A percentile compares a stretch with the other conserved stretches of the same genome.
These are phyloP conservation scores for Saccostrea cuccullata DNA, from an alignment of 1,140 invertebrate species.

Conservation along the genomic window DNA sequence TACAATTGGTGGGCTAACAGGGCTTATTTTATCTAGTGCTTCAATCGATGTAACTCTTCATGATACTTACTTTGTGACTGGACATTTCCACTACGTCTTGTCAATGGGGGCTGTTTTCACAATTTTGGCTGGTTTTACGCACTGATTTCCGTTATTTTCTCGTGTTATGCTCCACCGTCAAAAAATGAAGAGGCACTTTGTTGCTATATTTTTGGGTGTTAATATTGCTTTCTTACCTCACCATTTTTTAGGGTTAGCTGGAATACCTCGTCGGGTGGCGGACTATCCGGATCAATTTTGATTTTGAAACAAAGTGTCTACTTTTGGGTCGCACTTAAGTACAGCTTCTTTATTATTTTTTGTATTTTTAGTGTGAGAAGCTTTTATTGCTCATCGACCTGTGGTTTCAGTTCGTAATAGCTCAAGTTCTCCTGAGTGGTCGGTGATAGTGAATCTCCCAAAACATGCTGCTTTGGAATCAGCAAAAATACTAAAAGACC, in stretches of 20 bases:
- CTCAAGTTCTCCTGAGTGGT: no score
- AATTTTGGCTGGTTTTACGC: slow-evolving; percentile 84
- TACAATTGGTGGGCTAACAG: slow-evolving; percentile 79
- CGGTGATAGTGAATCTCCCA: no score
- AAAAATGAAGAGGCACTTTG: slow-evolving; percentile 70
- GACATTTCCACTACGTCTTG: slow-evolving; percentile 85
- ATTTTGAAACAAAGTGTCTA: slow-evolving; percentile 84
- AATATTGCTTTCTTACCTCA: slow-evolving; percentile 89
- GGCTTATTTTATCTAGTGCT: slow-evolving; percentile 84
- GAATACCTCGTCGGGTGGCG: slow-evolving; percentile 86
- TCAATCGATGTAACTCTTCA: slow-evolving; percentile 86
- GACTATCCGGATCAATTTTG: slow-evolving; percentile 85
- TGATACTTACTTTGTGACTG: slow-evolving; percentile 88
- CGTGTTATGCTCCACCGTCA: slow-evolving; percentile 81
- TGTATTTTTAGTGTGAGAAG: slow-evolving; percentile 79
- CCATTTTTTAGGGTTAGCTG: slow-evolving; percentile 86
- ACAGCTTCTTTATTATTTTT: slow-evolving; percentile 81
- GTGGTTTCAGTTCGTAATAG: no score
- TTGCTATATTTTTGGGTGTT: slow-evolving; percentile 73
- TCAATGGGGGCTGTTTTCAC: slow-evolving; percentile 83
- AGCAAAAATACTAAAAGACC: no score
- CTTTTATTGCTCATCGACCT: no score
- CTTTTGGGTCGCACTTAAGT: slow-evolving; percentile 83
- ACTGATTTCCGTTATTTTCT: slow-evolving; percentile 84
- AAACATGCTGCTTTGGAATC: no score